Conservation (phyloP, 2,797 vertebrate species). For the Eospalax fontanierii region DNA sequence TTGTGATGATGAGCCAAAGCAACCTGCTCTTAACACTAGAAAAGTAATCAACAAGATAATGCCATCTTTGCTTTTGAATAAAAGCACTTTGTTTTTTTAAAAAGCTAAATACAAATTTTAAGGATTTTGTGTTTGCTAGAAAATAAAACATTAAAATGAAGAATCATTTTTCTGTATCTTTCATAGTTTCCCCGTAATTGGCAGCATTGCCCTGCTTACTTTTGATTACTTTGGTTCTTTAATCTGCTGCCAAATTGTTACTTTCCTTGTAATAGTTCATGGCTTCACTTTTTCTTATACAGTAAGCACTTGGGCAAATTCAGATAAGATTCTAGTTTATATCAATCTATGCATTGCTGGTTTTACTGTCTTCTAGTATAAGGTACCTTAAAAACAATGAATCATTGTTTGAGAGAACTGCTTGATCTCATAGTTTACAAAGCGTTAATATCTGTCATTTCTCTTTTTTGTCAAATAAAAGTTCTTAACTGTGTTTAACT, state of each 20-base stretch:
- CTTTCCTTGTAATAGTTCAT: conserved; percentile 56
- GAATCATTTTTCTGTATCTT: conserved; percentile 40
- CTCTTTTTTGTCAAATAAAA: conserved; percentile 35
- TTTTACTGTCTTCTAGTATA: conserved; percentile 54
- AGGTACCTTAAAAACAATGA: conserved; percentile 21
- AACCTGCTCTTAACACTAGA: conserved; percentile 4
- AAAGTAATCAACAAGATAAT: conserved; percentile 62
- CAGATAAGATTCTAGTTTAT: conserved; percentile 60
- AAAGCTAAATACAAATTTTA: conserved; percentile 34
- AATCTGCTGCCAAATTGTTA: conserved; percentile 56
- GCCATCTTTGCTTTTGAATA: conserved; percentile 61
- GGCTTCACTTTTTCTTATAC: conserved; percentile 38
- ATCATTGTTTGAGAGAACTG: conserved; percentile 45
- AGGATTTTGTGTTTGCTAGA: conserved; percentile 62
- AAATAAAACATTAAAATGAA: conserved; percentile 45
- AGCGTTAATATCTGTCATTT: conserved; percentile 21
- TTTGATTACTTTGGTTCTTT: conserved; percentile 46
- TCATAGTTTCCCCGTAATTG: conserved; percentile 6
- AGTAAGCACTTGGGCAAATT: conserved; percentile 28
- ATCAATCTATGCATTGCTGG: conserved; percentile 52
- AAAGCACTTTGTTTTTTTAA: conserved; percentile 54
- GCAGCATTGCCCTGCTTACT: background rate
- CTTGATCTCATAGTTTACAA: conserved; percentile 63
- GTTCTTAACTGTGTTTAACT: background rate
- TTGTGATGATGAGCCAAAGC: conserved; percentile 11